Evolutionary conservation across 1,140 invertebrate genomes (phyloP).

Genomic region (Ctenoplectra terminalis): DNA sequence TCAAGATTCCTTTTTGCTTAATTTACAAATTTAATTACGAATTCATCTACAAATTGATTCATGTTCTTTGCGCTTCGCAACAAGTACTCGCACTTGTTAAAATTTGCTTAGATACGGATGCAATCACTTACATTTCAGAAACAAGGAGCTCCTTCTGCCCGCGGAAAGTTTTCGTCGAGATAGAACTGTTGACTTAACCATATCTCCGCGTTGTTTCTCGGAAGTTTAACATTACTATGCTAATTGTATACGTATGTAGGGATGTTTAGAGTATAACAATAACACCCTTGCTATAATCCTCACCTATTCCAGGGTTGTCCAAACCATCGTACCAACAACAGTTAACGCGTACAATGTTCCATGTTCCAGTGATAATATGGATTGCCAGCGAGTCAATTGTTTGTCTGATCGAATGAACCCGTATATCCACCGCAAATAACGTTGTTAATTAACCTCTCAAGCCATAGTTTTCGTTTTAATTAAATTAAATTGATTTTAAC

Average conservation of each 20-base stretch:
- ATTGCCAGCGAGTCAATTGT: constrained; percentile 5
- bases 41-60: neutral
- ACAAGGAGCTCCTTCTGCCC: neutral
- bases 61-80: too few species aligned
- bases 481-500: neutral
- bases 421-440: neutral
- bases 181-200: neutral
- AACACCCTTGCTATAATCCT: constrained; percentile 15
- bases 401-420: neutral
- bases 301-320: neutral
- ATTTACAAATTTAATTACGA: neutral
- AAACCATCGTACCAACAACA: neutral
- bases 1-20: too few species aligned
- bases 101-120: neutral
- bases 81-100: neutral
- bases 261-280: constrained; percentile 18
- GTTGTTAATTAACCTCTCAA: neutral
- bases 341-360: neutral
- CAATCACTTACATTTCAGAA: neutral
- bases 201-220: neutral
- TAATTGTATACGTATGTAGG: constrained; percentile 3
- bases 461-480: neutral
- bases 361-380: constrained; percentile 25
- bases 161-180: neutral
- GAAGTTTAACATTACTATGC: constrained; percentile 14